Conservation (phyloP, 2,797 vertebrate species). For the Botia almorhae region DNA sequence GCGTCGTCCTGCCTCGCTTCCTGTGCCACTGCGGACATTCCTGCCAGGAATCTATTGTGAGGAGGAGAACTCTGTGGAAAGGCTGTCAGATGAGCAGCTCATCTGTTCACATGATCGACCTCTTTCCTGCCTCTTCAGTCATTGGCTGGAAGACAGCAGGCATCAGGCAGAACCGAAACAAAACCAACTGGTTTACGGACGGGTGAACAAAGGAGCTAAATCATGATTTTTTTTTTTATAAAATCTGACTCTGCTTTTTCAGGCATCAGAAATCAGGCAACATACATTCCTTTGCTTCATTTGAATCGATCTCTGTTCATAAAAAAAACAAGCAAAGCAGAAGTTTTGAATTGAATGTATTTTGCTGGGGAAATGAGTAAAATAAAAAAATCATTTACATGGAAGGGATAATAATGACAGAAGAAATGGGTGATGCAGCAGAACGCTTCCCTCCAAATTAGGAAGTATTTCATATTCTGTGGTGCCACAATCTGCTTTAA, state of each 20-base stretch:
- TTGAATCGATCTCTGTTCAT: not conserved
- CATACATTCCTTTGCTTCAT: not conserved
- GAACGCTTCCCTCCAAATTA: constrained; percentile 15
- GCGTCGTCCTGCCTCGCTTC: constrained; percentile 53
- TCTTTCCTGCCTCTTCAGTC: constrained; percentile 15
- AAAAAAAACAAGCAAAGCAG: not conserved
- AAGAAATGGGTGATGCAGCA: constrained; percentile 13
- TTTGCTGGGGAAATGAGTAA: constrained; percentile 5
- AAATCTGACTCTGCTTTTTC: not conserved
- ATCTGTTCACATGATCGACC: not conserved
- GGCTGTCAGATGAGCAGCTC: constrained; percentile 9
- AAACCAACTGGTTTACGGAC: not conserved
- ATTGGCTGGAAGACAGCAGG: not conserved
- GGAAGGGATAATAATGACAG: not conserved
- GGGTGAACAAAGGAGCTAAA: not conserved
- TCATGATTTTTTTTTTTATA: too few relatives aligned
- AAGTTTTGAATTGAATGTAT: not conserved
- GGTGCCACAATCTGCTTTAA: not conserved
- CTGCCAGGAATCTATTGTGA: constrained; percentile 20
- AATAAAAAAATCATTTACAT: not conserved
- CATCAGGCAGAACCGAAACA: constrained; percentile 1
- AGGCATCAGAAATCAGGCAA: not conserved
- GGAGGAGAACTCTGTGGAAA: constrained; percentile 9
- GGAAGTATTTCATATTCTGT: constrained; percentile 13
- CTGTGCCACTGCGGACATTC: constrained; percentile 44